Conservation (phyloP, 2,113 vertebrate species). For the Equus przewalskii region DNA sequence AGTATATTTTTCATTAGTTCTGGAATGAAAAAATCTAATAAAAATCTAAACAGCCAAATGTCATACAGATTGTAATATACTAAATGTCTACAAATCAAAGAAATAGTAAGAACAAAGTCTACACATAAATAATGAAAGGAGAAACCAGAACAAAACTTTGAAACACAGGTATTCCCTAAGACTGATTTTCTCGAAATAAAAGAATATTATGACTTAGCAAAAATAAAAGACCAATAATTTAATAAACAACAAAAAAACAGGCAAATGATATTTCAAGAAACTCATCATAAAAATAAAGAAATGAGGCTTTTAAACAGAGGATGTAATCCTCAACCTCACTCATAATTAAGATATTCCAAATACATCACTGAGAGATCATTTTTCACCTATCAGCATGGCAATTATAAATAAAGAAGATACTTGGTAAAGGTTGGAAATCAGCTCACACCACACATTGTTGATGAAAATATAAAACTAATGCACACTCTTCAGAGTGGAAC, state of each 20-base stretch:
- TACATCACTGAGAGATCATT: neutral
- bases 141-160: neutral
- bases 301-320: neutral
- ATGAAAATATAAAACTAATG: neutral
- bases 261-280: neutral
- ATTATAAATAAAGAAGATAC: neutral
- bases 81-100: slow-evolving; percentile 38
- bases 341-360: slow-evolving; percentile 18
- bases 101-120: slow-evolving; percentile 15
- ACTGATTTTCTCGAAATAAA: neutral
- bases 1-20: slow-evolving; percentile 25
- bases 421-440: neutral
- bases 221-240: neutral
- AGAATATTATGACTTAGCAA: neutral
- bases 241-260: neutral
- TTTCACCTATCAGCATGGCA: neutral
- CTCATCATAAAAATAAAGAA: neutral
- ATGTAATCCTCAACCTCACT: neutral
- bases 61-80: neutral
- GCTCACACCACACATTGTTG: neutral
- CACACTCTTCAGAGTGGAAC: neutral
- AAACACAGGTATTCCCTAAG: neutral
- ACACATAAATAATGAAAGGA: neutral
- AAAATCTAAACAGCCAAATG: neutral
- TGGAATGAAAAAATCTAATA: neutral